phyloP scores from a whole-genome alignment of 2,113 vertebrate species.

The Ochotona princeps region DNA sequence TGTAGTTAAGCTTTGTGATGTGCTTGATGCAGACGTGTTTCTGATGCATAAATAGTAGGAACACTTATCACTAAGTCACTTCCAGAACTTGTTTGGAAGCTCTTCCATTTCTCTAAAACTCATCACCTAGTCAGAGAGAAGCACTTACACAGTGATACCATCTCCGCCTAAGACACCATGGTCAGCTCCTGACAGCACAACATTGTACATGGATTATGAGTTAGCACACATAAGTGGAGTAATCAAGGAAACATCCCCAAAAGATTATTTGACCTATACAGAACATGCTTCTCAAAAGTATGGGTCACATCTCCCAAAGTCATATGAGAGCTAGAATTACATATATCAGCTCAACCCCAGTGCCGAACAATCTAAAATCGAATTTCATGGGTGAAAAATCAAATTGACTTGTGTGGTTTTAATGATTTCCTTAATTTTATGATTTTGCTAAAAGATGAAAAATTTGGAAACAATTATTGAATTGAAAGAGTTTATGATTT shows the following conservation, averaged over 20 bases:
- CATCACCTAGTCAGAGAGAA: neutral
- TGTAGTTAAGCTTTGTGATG: neutral
- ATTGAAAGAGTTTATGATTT: neutral
- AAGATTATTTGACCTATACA: neutral
- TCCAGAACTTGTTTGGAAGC: slow-evolving; percentile 12
- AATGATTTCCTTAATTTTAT: slow-evolving; percentile 51
- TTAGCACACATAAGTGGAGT: neutral
- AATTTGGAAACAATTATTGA: slow-evolving; percentile 63
- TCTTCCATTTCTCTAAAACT: neutral
- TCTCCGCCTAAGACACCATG: neutral
- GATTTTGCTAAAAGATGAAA: slow-evolving; percentile 56
- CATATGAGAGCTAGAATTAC: neutral
- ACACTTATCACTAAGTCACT: neutral
- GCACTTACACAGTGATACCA: fast-evolving
- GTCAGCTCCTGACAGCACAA: neutral
- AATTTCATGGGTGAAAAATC: slow-evolving; percentile 49
- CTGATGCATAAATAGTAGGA: neutral
- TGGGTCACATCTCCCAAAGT: slow-evolving; percentile 12
- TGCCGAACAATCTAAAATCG: slow-evolving; percentile 50
- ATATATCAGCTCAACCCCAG: slow-evolving; percentile 50
- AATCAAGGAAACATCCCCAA: slow-evolving; percentile 15
- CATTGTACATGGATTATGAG: fast-evolving
- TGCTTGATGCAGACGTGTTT: neutral
- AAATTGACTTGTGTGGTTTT: slow-evolving; percentile 45
- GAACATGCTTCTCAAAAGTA: neutral